Evolutionary conservation across 30 jellyfish, hydroid and myxozoan genomes (phyloP), one percentile per base, ranked within the genome.

Genomic region (Phacellophora camtschatica): DNA sequence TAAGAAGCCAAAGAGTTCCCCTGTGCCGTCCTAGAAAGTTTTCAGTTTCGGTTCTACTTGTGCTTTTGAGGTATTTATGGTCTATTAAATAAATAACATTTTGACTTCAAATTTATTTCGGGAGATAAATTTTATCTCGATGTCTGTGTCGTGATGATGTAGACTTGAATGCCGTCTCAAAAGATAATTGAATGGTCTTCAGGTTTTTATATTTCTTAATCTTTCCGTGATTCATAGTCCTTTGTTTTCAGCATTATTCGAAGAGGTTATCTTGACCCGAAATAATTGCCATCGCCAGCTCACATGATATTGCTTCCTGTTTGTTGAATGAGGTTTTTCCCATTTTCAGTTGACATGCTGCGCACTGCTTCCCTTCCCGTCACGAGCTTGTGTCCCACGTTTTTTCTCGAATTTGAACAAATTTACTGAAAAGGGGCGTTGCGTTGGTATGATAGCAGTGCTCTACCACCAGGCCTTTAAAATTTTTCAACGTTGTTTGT

Each of bases 1-100:
- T 61, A 93, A 93, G 86, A 95, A 94, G 80, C 96, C 96, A 11
- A 93, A 93, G 84, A 81, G 74, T 63, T 25, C 89, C 13, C 82
- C 79, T 15, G 71, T 36, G 55, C 64, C 51, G 66, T 78, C 90
- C 79, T 75, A 57, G 53, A 75, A 48, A 77, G 89, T 81, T 77
- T 77, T 77, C 89, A 57, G 11, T 27, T 51, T 61, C 50, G 50
- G 41, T 16, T 43, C 20, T 28, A 46, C 61, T 46, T 30, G 43
- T 22, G 15, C 37, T 24, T 30, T 24, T 23, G 61, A 46, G 61
- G 61, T 46, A 46, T 46, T 46, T 46, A 46, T 16, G 61, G n/a
- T 28, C 61, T 46, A 46, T n/a, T n/a, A n/a, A n/a, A n/a, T n/a
- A n/a, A n/a, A n/a, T n/a, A n/a, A n/a, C 62, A 67, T 67, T 48